Percentiles rank a stretch among this genome's conserved stretches.
Conservation (phyloP, 2,797 vertebrate species). For the Acanthurus lineatus region DNA sequence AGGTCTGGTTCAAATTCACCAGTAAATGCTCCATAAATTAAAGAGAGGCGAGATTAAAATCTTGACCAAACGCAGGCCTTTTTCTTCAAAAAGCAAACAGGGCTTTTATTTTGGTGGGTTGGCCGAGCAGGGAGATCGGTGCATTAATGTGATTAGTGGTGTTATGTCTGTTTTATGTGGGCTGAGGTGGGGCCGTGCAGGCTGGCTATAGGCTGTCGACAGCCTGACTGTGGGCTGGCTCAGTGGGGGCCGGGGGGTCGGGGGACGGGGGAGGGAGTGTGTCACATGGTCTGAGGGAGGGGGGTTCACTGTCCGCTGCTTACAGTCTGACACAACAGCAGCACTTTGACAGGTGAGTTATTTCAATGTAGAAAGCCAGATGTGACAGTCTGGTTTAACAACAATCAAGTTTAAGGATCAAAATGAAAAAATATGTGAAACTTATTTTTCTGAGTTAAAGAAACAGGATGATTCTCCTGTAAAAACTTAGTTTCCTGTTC, state of each 20-base stretch:
- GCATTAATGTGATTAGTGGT: slow-evolving; percentile 84
- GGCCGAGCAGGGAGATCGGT: slow-evolving; percentile 61
- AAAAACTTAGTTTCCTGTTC: slow-evolving; percentile 1
- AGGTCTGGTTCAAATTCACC: slow-evolving; percentile 84
- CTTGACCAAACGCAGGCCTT: slow-evolving; percentile 73
- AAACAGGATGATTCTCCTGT: slow-evolving; percentile 19
- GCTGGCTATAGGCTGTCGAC: slow-evolving; percentile 62
- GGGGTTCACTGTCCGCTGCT: slow-evolving; percentile 40
- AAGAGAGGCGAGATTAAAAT: slow-evolving; percentile 79
- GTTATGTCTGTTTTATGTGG: slow-evolving; percentile 82
- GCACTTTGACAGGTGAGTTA: slow-evolving; percentile 43
- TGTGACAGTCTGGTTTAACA: slow-evolving; percentile 34
- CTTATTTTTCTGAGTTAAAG: background rate
- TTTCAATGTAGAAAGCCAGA: slow-evolving; percentile 58
- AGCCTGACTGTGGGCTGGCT: slow-evolving; percentile 58
- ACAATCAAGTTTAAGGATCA: slow-evolving; percentile 16
- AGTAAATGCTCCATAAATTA: slow-evolving; percentile 83
- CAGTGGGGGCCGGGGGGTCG: slow-evolving; percentile 34
- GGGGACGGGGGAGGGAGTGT: slow-evolving; percentile 32
- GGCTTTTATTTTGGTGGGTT: slow-evolving; percentile 73
- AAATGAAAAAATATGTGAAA: background rate
- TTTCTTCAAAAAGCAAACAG: slow-evolving; percentile 72
- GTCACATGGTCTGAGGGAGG: slow-evolving; percentile 45
- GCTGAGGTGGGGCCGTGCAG: slow-evolving; percentile 69
- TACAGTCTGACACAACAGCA: slow-evolving; percentile 22